Conservation (phyloP, 1,140 invertebrate genomes). For the Bombus fervidus region DNA sequence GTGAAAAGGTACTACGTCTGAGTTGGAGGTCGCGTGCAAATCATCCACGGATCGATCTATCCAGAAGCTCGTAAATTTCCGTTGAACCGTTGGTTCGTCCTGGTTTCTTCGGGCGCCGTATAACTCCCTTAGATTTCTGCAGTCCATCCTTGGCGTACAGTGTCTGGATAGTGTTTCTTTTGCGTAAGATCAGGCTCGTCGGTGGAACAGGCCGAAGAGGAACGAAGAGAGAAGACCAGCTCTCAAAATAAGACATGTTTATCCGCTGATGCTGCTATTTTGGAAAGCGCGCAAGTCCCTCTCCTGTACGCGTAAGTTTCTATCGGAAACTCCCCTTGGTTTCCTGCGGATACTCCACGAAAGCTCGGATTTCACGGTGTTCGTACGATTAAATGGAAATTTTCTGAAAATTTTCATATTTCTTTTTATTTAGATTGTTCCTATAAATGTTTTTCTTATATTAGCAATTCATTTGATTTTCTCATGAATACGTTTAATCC, state of each 20-base stretch:
- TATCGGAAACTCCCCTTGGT: constrained; percentile 49
- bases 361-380: constrained; percentile 32
- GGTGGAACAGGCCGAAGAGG: constrained; percentile 43
- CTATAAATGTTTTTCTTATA: not conserved
- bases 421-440: not conserved
- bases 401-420: not conserved
- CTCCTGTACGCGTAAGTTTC: constrained; percentile 61
- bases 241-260: constrained; percentile 76
- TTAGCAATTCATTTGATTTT: not conserved
- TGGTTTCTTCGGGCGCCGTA: constrained; percentile 46
- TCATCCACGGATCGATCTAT: constrained; percentile 36
- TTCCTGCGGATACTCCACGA: constrained; percentile 31
- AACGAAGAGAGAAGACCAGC: constrained; percentile 51
- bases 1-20: not conserved
- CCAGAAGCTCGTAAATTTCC: constrained; percentile 45
- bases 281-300: constrained; percentile 69
- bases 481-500: not conserved
- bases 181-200: constrained; percentile 62
- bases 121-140: constrained; percentile 54
- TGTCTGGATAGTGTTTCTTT: constrained; percentile 74
- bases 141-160: constrained; percentile 57
- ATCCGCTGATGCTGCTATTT: constrained; percentile 73
- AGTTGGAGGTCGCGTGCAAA: not conserved
- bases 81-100: constrained; percentile 22
- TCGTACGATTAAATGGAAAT: not conserved